Percentiles rank a stretch among this genome's conserved stretches.
Evolutionary conservation across 2,113 vertebrate species (phyloP).

Genomic region (Lycaon pictus): DNA sequence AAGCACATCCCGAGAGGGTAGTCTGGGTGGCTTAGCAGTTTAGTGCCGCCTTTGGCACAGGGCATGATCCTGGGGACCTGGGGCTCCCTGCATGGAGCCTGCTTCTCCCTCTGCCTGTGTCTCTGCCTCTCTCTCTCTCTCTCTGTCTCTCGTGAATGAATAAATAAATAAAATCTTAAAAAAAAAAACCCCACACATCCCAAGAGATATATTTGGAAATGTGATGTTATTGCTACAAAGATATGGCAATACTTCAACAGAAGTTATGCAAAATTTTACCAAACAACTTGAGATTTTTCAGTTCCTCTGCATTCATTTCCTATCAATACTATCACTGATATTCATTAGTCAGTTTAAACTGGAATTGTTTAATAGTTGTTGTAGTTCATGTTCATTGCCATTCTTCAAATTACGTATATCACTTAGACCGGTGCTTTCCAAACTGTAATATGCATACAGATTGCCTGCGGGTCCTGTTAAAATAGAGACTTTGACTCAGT

Average conservation of each 20-base stretch:
- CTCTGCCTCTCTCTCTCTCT: too few relatives aligned
- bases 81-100: too few relatives aligned
- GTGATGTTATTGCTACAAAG: background rate
- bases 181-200: background rate
- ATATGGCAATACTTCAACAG: background rate
- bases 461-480: background rate
- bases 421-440: background rate
- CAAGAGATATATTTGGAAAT: slow-evolving; percentile 32
- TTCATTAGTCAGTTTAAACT: background rate
- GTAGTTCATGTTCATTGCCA: background rate
- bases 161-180: too few relatives aligned
- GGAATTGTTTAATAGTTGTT: background rate
- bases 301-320: background rate
- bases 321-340: background rate
- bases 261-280: background rate
- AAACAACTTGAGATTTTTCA: slow-evolving; percentile 2
- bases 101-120: too few relatives aligned
- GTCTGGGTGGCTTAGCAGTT: too few relatives aligned
- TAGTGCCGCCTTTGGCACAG: too few relatives aligned
- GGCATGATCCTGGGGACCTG: too few relatives aligned
- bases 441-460: background rate
- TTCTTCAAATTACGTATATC: background rate
- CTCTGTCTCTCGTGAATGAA: too few relatives aligned
- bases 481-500: background rate
- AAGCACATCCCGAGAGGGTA: background rate